These are phyloP conservation scores for Holothuria leucospilota DNA, from an alignment of 53 echinoderm and acorn worm species.

Conservation along the genomic window DNA sequence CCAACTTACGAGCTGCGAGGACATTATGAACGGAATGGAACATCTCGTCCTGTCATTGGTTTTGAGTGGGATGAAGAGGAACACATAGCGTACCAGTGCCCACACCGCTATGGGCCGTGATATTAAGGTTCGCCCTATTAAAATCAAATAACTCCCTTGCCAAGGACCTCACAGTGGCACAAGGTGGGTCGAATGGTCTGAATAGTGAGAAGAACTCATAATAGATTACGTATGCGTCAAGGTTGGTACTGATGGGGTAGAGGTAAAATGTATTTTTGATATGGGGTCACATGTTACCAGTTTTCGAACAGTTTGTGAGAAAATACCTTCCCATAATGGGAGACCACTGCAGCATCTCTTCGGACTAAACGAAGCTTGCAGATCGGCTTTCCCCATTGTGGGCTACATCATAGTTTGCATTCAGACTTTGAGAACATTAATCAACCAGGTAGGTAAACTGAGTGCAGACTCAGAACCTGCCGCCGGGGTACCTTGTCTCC, in stretches of 20 bases:
- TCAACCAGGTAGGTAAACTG: background rate
- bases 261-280: slow-evolving; percentile 18
- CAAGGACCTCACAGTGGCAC: slow-evolving; percentile 20
- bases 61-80: no score
- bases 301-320: background rate
- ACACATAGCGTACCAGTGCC: no score
- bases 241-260: background rate
- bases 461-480: background rate
- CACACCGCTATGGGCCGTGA: no score
- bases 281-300: slow-evolving; percentile 34
- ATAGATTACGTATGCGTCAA: background rate
- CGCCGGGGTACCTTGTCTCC: slow-evolving; percentile 4
- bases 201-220: slow-evolving; percentile 11
- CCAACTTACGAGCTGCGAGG: no score
- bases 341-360: background rate
- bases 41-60: no score
- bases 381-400: background rate
- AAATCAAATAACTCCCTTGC: slow-evolving; percentile 27
- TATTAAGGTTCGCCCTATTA: no score
- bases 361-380: slow-evolving; percentile 10
- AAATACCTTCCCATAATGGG: background rate
- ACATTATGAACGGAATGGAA: no score
- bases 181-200: background rate
- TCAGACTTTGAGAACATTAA: background rate
- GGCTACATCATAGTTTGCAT: background rate